phyloP scores from a whole-genome alignment of 2,113 vertebrate species.

The Siphamia tubifer region DNA sequence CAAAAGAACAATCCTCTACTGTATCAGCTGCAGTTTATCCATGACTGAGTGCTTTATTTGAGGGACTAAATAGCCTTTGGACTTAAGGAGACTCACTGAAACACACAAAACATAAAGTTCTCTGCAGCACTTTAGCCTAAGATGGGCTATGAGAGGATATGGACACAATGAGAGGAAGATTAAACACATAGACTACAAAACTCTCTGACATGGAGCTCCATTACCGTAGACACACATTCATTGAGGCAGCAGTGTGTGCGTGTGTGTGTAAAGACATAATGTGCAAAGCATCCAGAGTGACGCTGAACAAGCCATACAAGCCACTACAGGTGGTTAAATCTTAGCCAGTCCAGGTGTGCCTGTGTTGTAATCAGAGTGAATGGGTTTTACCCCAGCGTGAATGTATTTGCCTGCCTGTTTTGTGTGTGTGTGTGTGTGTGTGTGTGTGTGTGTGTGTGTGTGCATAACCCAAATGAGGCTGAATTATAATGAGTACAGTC shows the following conservation, averaged over 20 bases:
- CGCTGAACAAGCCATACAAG: conserved; percentile 72
- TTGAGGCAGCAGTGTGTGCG: conserved; percentile 4
- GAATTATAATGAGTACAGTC: conserved; percentile 52
- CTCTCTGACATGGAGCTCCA: not conserved
- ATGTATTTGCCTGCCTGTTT: conserved; percentile 56
- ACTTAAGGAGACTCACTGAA: not conserved
- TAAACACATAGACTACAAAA: conserved; percentile 1
- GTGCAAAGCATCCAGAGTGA: conserved; percentile 42
- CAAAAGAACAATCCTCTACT: conserved; percentile 2
- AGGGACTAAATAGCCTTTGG: not conserved
- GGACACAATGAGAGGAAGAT: conserved; percentile 47
- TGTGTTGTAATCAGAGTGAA: conserved; percentile 65
- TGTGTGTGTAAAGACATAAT: conserved; percentile 15
- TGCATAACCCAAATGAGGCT: not conserved
- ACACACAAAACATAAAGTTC: conserved; percentile 19
- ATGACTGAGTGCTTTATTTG: not conserved
- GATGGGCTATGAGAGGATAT: conserved; percentile 40
- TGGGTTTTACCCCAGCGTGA: conserved; percentile 52
- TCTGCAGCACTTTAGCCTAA: conserved; percentile 90
- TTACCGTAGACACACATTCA: conserved; percentile 7
- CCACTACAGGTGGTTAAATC: conserved; percentile 68
- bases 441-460: not conserved
- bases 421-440: not conserved
- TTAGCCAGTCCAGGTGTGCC: conserved; percentile 70
- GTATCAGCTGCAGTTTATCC: not conserved